Evolutionary conservation across 2,113 vertebrate species (phyloP).

Genomic region (Tauraco erythrolophus): DNA sequence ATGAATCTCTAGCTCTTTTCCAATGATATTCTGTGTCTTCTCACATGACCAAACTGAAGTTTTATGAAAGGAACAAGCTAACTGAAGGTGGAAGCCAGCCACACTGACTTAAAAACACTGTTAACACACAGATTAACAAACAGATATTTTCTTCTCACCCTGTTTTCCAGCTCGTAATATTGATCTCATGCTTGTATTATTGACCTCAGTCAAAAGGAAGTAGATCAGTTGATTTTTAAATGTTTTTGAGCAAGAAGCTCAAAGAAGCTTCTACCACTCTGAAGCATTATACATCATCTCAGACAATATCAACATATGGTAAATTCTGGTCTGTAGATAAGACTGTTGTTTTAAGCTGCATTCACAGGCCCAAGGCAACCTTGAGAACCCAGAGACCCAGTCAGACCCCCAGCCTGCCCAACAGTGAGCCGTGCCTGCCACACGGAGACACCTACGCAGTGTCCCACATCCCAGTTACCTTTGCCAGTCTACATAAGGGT

Average conservation of each 20-base stretch:
- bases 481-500: neutral
- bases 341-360: neutral
- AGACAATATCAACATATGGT: neutral
- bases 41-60: neutral
- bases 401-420: neutral
- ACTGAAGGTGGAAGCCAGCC: neutral
- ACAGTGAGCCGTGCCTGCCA: rapidly evolving
- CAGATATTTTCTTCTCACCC: neutral
- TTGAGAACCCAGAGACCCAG: neutral
- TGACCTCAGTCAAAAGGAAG: neutral
- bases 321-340: neutral
- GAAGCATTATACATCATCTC: neutral
- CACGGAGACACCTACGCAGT: neutral
- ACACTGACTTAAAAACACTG: neutral
- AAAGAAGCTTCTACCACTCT: neutral
- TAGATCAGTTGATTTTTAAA: neutral
- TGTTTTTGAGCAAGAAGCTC: neutral
- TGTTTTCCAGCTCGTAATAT: neutral
- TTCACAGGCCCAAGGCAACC: neutral
- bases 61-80: neutral
- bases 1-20: neutral
- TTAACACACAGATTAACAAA: neutral
- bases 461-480: neutral
- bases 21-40: neutral
- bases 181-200: neutral